These are phyloP conservation scores for Prorops nasuta DNA, from an alignment of 1,140 invertebrate genomes.

Conservation along the genomic window DNA sequence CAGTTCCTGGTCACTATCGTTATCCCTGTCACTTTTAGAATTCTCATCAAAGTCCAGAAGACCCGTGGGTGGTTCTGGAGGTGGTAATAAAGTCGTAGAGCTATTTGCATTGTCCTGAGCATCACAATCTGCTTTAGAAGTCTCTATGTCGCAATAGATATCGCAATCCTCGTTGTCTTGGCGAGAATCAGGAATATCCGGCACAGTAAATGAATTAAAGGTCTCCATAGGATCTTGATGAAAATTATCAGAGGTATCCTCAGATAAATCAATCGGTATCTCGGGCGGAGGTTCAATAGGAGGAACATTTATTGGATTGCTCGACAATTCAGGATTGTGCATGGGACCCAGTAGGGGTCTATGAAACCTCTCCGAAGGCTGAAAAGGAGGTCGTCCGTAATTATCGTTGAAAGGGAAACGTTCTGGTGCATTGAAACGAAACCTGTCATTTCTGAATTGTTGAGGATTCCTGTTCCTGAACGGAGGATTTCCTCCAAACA, in stretches of 20 bases:
- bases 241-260: neutral
- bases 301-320: neutral
- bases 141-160: constrained; percentile 49
- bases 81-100: constrained; percentile 39
- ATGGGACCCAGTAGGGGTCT: constrained; percentile 9
- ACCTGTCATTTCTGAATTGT: constrained; percentile 41
- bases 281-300: neutral
- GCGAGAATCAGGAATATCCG: neutral
- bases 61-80: constrained; percentile 60
- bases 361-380: constrained; percentile 19
- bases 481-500: constrained; percentile 37
- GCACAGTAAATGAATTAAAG: neutral
- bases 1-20: constrained; percentile 64
- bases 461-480: constrained; percentile 48
- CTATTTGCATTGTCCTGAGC: constrained; percentile 23
- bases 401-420: constrained; percentile 15
- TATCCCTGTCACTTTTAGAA: constrained; percentile 59
- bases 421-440: constrained; percentile 28
- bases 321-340: neutral
- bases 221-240: neutral
- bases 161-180: constrained; percentile 46
- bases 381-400: constrained; percentile 21
- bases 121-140: constrained; percentile 30
- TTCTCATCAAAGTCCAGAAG: constrained; percentile 52
- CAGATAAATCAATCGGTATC: neutral